Evolutionary conservation across 2,113 vertebrate genomes (phyloP).

Genomic region (Noturus placidus): DNA sequence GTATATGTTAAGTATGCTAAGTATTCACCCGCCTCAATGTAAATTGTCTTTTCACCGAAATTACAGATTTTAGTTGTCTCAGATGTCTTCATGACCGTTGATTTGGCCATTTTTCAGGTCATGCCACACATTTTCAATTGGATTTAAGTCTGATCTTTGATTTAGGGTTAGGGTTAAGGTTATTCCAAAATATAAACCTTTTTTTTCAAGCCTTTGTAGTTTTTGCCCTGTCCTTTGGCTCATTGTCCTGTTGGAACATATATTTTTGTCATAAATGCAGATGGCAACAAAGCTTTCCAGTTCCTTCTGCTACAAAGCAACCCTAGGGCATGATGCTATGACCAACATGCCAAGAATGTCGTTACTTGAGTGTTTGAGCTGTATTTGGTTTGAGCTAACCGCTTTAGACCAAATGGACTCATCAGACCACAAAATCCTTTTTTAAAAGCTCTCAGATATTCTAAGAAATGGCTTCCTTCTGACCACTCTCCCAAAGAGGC

Average conservation of each 20-base stretch:
- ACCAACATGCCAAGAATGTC: not conserved
- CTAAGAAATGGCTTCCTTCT: not conserved
- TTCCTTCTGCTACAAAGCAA: not conserved
- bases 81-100: not conserved
- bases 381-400: not conserved
- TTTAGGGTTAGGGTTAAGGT: no score
- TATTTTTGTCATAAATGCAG: not conserved
- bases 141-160: not conserved
- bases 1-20: not conserved
- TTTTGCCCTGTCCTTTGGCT: not conserved
- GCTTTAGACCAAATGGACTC: not conserved
- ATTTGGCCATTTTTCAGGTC: not conserved
- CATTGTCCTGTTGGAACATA: not conserved
- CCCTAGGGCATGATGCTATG: not conserved
- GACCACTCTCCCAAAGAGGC: not conserved
- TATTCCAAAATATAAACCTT: not conserved
- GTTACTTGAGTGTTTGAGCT: not conserved
- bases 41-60: not conserved
- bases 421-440: not conserved
- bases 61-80: not conserved
- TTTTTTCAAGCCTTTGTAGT: not conserved
- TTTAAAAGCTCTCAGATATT: not conserved
- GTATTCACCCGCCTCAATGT: not conserved
- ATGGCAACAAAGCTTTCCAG: not conserved
- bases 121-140: not conserved